Conservation (phyloP, 2,888 invertebrate species). For the Syritta pipiens region DNA sequence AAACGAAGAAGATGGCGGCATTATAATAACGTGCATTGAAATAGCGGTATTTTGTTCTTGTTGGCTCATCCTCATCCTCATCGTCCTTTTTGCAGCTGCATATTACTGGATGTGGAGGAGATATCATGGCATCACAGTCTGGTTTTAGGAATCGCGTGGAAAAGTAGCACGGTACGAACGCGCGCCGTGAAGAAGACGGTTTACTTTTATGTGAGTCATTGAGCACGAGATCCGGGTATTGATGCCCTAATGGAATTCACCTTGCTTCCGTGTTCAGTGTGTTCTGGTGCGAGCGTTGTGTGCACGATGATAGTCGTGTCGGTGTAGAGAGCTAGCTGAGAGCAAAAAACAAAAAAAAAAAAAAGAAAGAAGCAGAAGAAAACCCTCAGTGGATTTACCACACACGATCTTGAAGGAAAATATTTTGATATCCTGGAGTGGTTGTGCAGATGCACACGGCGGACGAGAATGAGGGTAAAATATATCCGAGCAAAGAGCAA, state of each 20-base stretch:
- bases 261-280: slow-evolving; percentile 48
- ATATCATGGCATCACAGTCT: slow-evolving; percentile 3
- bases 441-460: slow-evolving; percentile 25
- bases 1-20: slow-evolving; percentile 43
- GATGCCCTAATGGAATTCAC: slow-evolving; percentile 65
- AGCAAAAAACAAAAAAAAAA: slow-evolving; percentile 5
- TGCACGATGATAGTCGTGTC: slow-evolving; percentile 33
- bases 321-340: background rate
- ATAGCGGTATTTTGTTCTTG: slow-evolving; percentile 57
- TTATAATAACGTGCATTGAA: slow-evolving; percentile 61
- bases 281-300: background rate
- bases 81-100: slow-evolving; percentile 18
- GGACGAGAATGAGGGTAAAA: slow-evolving; percentile 17
- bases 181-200: slow-evolving; percentile 37
- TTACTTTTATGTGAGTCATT: slow-evolving; percentile 66
- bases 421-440: slow-evolving; percentile 58
- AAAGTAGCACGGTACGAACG: background rate
- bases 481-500: slow-evolving; percentile 42
- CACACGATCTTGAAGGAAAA: slow-evolving; percentile 34
- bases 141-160: background rate
- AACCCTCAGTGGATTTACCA: slow-evolving; percentile 33
- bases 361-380: background rate
- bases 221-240: slow-evolving; percentile 64
- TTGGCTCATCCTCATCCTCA: background rate
- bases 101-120: background rate